Conservation (phyloP, 2,888 invertebrate genomes). For the Ptychoptera albimana region DNA sequence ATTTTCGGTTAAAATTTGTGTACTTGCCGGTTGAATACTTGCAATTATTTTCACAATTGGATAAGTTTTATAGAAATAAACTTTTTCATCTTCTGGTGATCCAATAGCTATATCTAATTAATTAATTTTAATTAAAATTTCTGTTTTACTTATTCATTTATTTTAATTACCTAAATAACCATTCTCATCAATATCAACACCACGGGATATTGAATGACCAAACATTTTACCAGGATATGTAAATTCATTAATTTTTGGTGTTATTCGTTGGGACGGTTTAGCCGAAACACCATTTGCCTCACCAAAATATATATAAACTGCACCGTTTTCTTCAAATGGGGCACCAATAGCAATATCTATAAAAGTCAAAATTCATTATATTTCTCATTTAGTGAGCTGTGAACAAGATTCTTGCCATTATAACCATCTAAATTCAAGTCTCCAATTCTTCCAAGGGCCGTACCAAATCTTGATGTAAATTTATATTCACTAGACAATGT, state of each 20-base stretch:
- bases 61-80: conserved; percentile 29
- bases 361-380: background rate
- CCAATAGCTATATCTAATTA: conserved; percentile 27
- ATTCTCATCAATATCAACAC: conserved; percentile 32
- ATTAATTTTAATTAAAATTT: background rate
- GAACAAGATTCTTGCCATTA: conserved; percentile 39
- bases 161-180: conserved; percentile 20
- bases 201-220: conserved; percentile 27
- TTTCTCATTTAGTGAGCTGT: no score
- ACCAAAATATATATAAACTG: conserved; percentile 43
- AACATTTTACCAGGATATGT: conserved; percentile 19
- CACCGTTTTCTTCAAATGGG: conserved; percentile 43
- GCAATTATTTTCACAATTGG: conserved; percentile 28
- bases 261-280: conserved; percentile 22
- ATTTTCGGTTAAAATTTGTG: conserved; percentile 28
- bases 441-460: conserved; percentile 27
- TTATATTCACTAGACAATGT: conserved; percentile 15
- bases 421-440: conserved; percentile 53
- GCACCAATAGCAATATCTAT: conserved; percentile 52
- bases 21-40: conserved; percentile 21
- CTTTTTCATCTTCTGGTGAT: conserved; percentile 30
- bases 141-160: background rate
- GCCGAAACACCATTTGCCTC: conserved; percentile 24
- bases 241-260: background rate
- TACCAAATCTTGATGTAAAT: conserved; percentile 24